Evolutionary conservation across 2,797 vertebrate species (phyloP).

Genomic region (Ctenopoma multispine): DNA sequence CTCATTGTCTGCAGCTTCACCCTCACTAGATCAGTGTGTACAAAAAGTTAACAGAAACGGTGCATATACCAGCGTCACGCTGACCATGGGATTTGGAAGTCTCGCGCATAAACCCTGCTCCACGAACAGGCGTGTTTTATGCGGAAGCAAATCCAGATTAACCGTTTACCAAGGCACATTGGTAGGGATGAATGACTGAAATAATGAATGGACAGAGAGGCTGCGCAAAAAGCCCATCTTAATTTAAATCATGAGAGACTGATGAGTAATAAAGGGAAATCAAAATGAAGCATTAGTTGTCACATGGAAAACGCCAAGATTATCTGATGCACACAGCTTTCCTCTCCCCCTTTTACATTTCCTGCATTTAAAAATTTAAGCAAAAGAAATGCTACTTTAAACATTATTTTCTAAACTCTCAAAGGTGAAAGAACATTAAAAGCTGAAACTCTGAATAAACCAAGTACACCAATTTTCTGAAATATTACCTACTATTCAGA

Average conservation of each 20-base stretch:
- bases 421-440: slow-evolving; percentile 21
- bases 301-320: slow-evolving; percentile 44
- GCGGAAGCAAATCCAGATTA: slow-evolving; percentile 78
- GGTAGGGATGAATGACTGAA: slow-evolving; percentile 80
- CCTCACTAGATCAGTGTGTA: slow-evolving; percentile 68
- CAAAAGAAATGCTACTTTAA: slow-evolving; percentile 41
- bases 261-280: slow-evolving; percentile 48
- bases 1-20: slow-evolving; percentile 72
- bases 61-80: slow-evolving; percentile 79
- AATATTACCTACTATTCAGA: slow-evolving; percentile 41
- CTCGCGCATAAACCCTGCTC: slow-evolving; percentile 63
- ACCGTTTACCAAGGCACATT: slow-evolving; percentile 86
- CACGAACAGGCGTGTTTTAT: slow-evolving; percentile 57
- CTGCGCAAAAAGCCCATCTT: slow-evolving; percentile 70
- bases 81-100: slow-evolving; percentile 66
- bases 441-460: slow-evolving; percentile 32
- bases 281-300: slow-evolving; percentile 33
- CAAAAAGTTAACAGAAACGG: slow-evolving; percentile 67
- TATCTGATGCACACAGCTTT: slow-evolving; percentile 42
- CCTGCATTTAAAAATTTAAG: slow-evolving; percentile 20
- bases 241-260: slow-evolving; percentile 53
- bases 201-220: slow-evolving; percentile 58
- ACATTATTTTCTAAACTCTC: slow-evolving; percentile 27
- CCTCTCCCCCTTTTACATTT: slow-evolving; percentile 22
- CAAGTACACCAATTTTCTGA: slow-evolving; percentile 24